These are phyloP conservation scores for Miichthys miiuy DNA, from an alignment of 2,797 vertebrate species.

Conservation along the genomic window DNA sequence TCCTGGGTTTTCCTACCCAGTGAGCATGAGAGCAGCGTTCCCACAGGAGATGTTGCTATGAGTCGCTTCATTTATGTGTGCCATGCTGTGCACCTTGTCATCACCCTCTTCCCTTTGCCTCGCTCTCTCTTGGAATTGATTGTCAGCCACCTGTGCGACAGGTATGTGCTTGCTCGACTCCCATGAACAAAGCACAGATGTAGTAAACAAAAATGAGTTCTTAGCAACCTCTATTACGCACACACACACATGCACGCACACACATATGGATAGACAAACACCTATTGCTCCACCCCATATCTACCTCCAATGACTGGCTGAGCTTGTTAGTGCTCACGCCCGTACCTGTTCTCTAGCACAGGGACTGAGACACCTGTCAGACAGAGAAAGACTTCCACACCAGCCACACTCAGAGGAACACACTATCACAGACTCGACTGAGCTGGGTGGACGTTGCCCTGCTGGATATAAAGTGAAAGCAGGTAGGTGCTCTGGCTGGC, in stretches of 20 bases:
- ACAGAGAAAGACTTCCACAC: constrained; percentile 56
- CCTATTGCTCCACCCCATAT: constrained; percentile 72
- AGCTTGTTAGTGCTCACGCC: constrained; percentile 82
- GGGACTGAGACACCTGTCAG: constrained; percentile 80
- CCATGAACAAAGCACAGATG: constrained; percentile 45
- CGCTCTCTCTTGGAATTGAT: neutral
- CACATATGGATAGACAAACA: constrained; percentile 34
- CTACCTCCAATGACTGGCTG: constrained; percentile 79
- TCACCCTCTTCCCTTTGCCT: constrained; percentile 13
- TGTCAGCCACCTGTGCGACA: constrained; percentile 53
- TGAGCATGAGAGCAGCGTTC: constrained; percentile 63
- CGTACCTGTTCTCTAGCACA: constrained; percentile 75
- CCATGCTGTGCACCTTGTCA: constrained; percentile 26
- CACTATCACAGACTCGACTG: constrained; percentile 8
- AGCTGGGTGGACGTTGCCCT: constrained; percentile 42
- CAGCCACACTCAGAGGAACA: constrained; percentile 32
- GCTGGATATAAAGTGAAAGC: constrained; percentile 38
- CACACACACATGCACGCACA: constrained; percentile 34
- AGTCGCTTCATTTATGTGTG: constrained; percentile 39
- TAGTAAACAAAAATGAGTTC: constrained; percentile 61
- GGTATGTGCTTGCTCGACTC: constrained; percentile 51
- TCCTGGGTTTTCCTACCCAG: constrained; percentile 56
- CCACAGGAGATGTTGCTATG: constrained; percentile 67
- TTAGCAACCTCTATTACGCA: constrained; percentile 61
- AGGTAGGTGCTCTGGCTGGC: constrained; percentile 59